Percentiles rank a stretch among this genome's conserved stretches.
Evolutionary conservation across 2,113 vertebrate species (phyloP).

Genomic region (Pica pica): DNA sequence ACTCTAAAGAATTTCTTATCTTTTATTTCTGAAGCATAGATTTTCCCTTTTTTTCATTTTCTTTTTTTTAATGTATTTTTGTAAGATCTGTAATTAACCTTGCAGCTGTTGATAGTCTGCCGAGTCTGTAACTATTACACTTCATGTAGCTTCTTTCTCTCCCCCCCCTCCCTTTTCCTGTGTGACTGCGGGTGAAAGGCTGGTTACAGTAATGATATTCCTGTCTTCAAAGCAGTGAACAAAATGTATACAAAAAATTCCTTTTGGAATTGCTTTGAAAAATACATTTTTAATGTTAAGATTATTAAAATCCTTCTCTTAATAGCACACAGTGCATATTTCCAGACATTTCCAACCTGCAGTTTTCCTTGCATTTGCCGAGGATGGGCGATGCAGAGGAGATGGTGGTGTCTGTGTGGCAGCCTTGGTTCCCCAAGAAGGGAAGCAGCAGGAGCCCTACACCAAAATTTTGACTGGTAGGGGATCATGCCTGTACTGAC

Average conservation of each 20-base stretch:
- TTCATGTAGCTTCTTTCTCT: neutral
- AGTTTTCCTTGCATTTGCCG: neutral
- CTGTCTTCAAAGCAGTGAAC: neutral
- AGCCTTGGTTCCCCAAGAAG: neutral
- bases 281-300: conserved; percentile 19
- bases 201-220: neutral
- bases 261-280: neutral
- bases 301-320: neutral
- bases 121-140: neutral
- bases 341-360: neutral
- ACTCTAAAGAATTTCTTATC: conserved; percentile 73
- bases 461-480: neutral
- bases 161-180: neutral
- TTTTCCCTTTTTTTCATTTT: neutral
- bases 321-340: neutral
- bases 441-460: neutral
- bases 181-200: neutral
- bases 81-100: conserved; percentile 66
- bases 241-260: neutral
- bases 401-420: accelerated
- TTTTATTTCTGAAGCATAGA: conserved; percentile 70
- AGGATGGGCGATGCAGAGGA: accelerated
- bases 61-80: neutral
- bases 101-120: conserved; percentile 65
- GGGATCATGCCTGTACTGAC: neutral